Evolutionary conservation across 2,113 vertebrate species (phyloP), one percentile per base, ranked within the genome.

Genomic region (Eretmodus cyanostictus): DNA sequence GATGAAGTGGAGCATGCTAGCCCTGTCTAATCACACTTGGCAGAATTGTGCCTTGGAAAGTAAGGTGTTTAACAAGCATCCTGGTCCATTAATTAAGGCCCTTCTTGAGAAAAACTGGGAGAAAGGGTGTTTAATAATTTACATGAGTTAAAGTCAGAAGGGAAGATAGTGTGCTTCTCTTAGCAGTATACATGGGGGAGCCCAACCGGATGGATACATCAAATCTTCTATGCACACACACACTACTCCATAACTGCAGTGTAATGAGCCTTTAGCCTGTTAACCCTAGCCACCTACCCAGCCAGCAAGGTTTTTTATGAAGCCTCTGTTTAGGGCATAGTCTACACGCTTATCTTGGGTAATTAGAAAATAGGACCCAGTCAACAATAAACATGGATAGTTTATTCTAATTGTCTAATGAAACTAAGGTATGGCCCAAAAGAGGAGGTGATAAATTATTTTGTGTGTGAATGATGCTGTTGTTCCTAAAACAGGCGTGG

Each of bases 401-500:
- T 97, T 97, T 97, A 96, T 97, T 97, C 68, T 76, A 76, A 76
- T 76, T 76, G 68, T 76, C 40, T 29, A 17, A 76, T 76, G 40
- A 76, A 76, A 76, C 14, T 47, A 76, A 84, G 86, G 86, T 85
- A 14, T 36, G 80, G 80, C 45, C 55, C 78, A 91, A 89, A 93
- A 49, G 84, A 90, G 93, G 54, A 51, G 51, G 68, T 97, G 97
- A 98, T 98, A 97, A 97, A 99, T 98, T 97, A 97, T 98, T 98
- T 98, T 96, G 97, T 97, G 96, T 97, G 96, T 96, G 96, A 97
- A 97, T 98, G 97, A 97, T 97, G 97, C 97, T 98, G 98, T 98
- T 98, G 97, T 98, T 96, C 97, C 96, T 98, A 98, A 98, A 98
- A 97, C 97, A 97, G 97, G 98, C 98, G 98, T 97, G 97, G 97